Evolutionary conservation across 1,140 invertebrate genomes (phyloP).

Genomic region (Leptinotarsa undecemlineata): DNA sequence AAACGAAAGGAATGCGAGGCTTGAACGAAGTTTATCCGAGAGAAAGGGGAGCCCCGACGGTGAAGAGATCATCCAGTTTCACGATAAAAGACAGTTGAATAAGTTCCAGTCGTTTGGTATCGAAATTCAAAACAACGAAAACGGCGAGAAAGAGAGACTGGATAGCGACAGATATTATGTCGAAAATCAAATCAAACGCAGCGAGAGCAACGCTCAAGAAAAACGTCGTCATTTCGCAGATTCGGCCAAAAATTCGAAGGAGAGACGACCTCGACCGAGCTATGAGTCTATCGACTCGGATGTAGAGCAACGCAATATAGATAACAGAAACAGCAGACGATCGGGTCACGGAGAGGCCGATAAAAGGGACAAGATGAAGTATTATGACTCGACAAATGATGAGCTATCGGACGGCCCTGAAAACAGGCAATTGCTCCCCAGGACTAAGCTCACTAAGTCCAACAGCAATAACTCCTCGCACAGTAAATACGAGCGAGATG

Average conservation of each 20-base stretch:
- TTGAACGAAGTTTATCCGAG: slow-evolving; percentile 38
- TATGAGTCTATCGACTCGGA: slow-evolving; percentile 52
- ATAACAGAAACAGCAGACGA: slow-evolving; percentile 50
- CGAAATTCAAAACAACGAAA: slow-evolving; percentile 49
- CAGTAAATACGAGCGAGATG: slow-evolving; percentile 49
- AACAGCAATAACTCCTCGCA: slow-evolving; percentile 57
- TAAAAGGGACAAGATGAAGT: slow-evolving; percentile 47
- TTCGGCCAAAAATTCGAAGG: slow-evolving; percentile 35
- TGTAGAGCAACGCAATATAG: slow-evolving; percentile 56
- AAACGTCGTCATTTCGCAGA: slow-evolving; percentile 44
- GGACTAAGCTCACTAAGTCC: slow-evolving; percentile 71
- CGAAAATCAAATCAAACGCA: slow-evolving; percentile 58
- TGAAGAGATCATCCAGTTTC: slow-evolving; percentile 42
- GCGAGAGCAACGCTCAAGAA: slow-evolving; percentile 56
- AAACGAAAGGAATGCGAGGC: slow-evolving; percentile 40
- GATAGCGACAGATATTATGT: slow-evolving; percentile 57
- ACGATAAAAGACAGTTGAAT: slow-evolving; percentile 37
- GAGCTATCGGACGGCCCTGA: slow-evolving; percentile 61
- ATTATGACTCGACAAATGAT: slow-evolving; percentile 62
- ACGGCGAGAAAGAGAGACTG: slow-evolving; percentile 53
- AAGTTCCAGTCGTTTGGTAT: slow-evolving; percentile 52
- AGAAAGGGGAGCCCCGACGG: slow-evolving; percentile 34
- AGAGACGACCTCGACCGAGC: slow-evolving; percentile 55
- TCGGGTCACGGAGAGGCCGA: slow-evolving; percentile 49
- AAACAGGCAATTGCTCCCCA: slow-evolving; percentile 68